These are phyloP conservation scores for Cynopterus brachyotis DNA, from an alignment of 2,113 vertebrate genomes.

Conservation along the genomic window DNA sequence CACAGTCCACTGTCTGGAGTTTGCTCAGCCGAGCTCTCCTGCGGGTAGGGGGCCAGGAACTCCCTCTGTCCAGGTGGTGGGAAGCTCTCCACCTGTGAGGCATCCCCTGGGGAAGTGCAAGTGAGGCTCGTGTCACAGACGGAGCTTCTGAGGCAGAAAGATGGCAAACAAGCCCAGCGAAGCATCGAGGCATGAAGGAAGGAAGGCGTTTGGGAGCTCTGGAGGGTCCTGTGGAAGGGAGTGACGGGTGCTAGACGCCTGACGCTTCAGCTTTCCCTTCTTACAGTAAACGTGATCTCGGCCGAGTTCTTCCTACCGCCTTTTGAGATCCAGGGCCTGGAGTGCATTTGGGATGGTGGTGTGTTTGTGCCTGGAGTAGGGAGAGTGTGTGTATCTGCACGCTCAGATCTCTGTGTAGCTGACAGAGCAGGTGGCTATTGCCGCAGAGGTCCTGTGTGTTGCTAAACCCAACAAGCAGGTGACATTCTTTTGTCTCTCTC, in stretches of 20 bases:
- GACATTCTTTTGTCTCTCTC: background rate
- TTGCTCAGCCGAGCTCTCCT: background rate
- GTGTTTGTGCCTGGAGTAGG: background rate
- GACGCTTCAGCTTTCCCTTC: background rate
- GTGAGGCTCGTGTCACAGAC: background rate
- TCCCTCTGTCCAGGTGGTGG: background rate
- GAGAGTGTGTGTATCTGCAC: background rate
- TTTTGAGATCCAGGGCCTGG: background rate
- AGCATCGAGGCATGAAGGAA: background rate
- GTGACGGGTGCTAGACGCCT: background rate
- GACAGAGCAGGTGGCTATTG: background rate
- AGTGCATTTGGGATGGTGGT: background rate
- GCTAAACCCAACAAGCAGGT: slow-evolving; percentile 34
- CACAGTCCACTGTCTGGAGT: background rate
- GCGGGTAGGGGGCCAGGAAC: background rate
- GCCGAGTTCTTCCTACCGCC: background rate
- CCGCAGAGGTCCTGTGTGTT: background rate
- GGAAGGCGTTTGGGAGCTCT: background rate
- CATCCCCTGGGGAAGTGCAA: background rate
- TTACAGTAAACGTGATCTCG: background rate
- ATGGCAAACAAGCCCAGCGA: background rate
- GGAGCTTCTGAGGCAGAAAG: background rate
- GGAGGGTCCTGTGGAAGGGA: fast-evolving
- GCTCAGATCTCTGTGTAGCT: background rate
- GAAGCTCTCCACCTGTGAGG: slow-evolving; percentile 3